phyloP scores from a whole-genome alignment of 2,888 invertebrate species.

The Drosophila robusta region DNA sequence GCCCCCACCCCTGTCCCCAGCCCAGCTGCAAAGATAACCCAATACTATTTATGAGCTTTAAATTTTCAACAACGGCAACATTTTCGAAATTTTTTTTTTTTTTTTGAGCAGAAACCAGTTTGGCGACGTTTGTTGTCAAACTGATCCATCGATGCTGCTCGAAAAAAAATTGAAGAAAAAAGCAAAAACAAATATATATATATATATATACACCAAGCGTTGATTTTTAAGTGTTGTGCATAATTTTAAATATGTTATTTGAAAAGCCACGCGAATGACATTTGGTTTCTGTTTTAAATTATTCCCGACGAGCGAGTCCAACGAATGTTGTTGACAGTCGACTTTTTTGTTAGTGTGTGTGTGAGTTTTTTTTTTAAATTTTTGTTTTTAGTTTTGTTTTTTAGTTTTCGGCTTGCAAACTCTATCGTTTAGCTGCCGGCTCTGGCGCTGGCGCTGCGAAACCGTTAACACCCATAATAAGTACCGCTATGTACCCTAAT shows the following conservation, averaged over 20 bases:
- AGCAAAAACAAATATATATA: conserved; percentile 8
- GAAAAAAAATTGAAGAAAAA: conserved; percentile 3
- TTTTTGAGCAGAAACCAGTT: conserved; percentile 58
- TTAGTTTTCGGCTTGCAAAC: conserved; percentile 51
- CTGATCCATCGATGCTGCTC: conserved; percentile 66
- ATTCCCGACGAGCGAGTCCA: conserved; percentile 48
- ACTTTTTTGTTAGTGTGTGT: conserved; percentile 35
- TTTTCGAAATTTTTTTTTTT: conserved; percentile 72
- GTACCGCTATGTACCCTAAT: conserved; percentile 83
- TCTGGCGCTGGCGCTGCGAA: conserved; percentile 66
- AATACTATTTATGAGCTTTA: conserved; percentile 74
- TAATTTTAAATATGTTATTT: conserved; percentile 74
- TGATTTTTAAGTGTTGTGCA: conserved; percentile 81
- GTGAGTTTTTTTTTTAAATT: conserved; percentile 1
- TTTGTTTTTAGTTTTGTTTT: conserved; percentile 14
- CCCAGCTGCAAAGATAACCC: conserved; percentile 39
- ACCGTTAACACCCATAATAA: conserved; percentile 83
- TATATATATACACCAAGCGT: conserved; percentile 42
- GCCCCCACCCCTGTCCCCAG: not conserved
- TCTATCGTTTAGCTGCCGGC: conserved; percentile 43
- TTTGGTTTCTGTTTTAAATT: conserved; percentile 75
- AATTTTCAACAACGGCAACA: conserved; percentile 62
- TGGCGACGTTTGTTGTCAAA: conserved; percentile 70
- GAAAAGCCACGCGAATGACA: conserved; percentile 62
- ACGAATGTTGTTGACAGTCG: conserved; percentile 57